Evolutionary conservation across 2,113 vertebrate genomes (phyloP).

Genomic region (Sitta europaea): DNA sequence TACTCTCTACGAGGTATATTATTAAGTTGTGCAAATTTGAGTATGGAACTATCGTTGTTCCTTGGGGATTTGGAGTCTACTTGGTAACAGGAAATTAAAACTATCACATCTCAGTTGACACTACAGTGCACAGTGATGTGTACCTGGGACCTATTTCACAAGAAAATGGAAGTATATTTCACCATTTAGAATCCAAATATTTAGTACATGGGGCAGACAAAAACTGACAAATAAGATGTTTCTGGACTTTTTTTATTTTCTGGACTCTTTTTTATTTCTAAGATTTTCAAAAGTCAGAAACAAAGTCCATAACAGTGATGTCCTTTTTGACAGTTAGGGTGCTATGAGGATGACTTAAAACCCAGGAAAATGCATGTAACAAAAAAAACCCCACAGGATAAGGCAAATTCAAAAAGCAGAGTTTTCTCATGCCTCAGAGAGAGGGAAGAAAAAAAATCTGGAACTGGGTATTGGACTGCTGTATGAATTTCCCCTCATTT

Average conservation of each 20-base stretch:
- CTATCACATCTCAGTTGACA: neutral
- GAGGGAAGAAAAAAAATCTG: neutral
- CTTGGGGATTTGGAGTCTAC: neutral
- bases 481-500: neutral
- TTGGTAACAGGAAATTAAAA: constrained; percentile 4
- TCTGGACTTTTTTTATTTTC: neutral
- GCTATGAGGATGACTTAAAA: neutral
- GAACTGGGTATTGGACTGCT: neutral
- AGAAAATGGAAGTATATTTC: neutral
- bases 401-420: neutral
- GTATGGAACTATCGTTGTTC: neutral
- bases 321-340: neutral
- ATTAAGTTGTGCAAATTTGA: neutral
- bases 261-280: too few relatives aligned
- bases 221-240: neutral
- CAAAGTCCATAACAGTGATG: neutral
- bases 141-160: neutral
- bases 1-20: neutral
- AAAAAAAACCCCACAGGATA: neutral
- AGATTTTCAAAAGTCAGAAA: too few relatives aligned
- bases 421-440: neutral
- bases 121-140: neutral
- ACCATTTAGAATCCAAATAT: neutral
- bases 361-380: neutral
- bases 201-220: neutral